Percentiles rank a stretch among this genome's conserved stretches.
phyloP scores from a whole-genome alignment of 2,888 invertebrate species.

The Mythimna ferrago region DNA sequence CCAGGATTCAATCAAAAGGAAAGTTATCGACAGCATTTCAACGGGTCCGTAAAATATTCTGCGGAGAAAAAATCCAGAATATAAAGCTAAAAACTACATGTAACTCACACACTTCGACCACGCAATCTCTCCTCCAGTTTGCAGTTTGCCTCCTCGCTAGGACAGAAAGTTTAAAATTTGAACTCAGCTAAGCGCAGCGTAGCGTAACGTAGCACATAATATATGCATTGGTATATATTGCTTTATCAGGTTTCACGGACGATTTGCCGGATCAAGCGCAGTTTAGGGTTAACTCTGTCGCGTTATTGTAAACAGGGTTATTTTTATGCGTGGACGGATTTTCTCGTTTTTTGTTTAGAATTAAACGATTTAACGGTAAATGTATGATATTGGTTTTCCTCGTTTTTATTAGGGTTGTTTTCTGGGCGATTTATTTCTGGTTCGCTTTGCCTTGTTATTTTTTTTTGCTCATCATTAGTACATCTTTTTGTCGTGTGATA shows the following conservation, averaged over 20 bases:
- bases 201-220: conserved; percentile 45
- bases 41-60: conserved; percentile 21
- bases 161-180: conserved; percentile 52
- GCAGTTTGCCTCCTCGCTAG: conserved; percentile 36
- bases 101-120: conserved; percentile 18
- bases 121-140: conserved; percentile 29
- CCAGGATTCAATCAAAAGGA: conserved; percentile 44
- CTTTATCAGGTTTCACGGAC: conserved; percentile 65
- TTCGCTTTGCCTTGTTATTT: not conserved
- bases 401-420: conserved; percentile 43
- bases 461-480: not conserved
- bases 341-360: conserved; percentile 40
- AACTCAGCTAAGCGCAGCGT: conserved; percentile 19
- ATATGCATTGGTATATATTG: conserved; percentile 59
- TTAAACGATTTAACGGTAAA: conserved; percentile 37
- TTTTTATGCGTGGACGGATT: conserved; percentile 32
- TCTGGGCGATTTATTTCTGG: conserved; percentile 11
- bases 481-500: not conserved
- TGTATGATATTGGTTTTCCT: conserved; percentile 32
- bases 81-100: conserved; percentile 34
- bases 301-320: conserved; percentile 47
- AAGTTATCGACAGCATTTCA: conserved; percentile 41
- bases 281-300: conserved; percentile 35
- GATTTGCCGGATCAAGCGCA: conserved; percentile 54
- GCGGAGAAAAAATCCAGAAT: conserved; percentile 14